Base-by-base conservation (phyloP, 2,888 invertebrate genomes). In the Hylaea fasciaria region DNA sequence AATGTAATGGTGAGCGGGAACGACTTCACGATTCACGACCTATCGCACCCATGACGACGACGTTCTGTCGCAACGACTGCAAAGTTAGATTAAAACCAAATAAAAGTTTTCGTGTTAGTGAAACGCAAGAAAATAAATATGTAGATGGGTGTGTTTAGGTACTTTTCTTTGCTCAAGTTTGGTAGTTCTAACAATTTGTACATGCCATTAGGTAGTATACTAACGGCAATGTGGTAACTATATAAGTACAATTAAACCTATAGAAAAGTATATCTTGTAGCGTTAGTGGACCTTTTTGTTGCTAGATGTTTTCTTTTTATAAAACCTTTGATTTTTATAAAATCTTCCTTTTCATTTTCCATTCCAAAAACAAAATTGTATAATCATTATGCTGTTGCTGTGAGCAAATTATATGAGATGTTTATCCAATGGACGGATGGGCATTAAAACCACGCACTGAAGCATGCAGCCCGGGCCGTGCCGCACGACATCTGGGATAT, bases 71-170 rank as follows among this genome's bases (percentile, higher is more conserved):
- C 43, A 43, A 47, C 52, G 49, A 35, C 39, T 46, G 7, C 55
- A 45, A 57, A 57, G 43, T 58, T 58, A 44, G 51, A 58, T 57
- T 57, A 54, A 62, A 57, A 62, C 47, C 52, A 46, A 51, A 45
- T 50, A 46, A 22, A 60, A 55, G 50, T 55, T 48, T 48, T 8
- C 40, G 32, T 41, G 45, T 49, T 52, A 48, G 28, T 47, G 37
- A 53, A 12, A 49, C 41, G 46, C 11, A 44, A 45, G 54, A 28
- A 50, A 46, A 58, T 39, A 58, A 28, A 16, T 29, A 29, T 32
- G 32, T 32, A 32, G 32, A 32, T 32, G 46, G 46, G 14, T 44
- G 11, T 47, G 1, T 10, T 11, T 45, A 29, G 28, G 45, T 28
- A 32, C 32, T 32, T 32, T 10, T 9, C 32, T 32, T 32, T 2